These are phyloP conservation scores for Porites evermanni DNA, from an alignment of 92 coral and sea anemone species.

Conservation along the genomic window DNA sequence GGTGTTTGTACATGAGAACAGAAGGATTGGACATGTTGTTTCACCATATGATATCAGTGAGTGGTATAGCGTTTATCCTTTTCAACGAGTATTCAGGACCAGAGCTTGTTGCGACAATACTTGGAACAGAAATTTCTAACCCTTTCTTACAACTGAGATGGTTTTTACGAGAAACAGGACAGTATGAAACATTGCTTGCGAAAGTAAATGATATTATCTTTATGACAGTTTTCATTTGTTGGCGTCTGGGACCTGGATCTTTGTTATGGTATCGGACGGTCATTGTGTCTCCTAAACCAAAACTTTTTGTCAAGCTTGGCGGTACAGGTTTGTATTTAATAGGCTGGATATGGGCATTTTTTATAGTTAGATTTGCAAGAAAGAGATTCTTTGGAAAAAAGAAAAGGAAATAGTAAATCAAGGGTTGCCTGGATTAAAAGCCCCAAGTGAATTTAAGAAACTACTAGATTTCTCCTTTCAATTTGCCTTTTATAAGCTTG, in stretches of 20 bases:
- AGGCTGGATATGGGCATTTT: constrained; percentile 84
- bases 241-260: constrained; percentile 93
- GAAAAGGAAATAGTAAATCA: constrained; percentile 13
- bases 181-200: constrained; percentile 78
- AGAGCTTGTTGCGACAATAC: constrained; percentile 86
- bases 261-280: constrained; percentile 59
- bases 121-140: constrained; percentile 95
- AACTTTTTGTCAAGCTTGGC: constrained; percentile 77
- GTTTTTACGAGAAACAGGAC: constrained; percentile 90
- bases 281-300: constrained; percentile 70
- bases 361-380: constrained; percentile 82
- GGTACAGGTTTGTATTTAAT: constrained; percentile 85
- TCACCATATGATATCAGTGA: constrained; percentile 82
- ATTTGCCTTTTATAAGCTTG: no score
- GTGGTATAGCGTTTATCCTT: constrained; percentile 62
- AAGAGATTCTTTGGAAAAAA: constrained; percentile 83
- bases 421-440: neutral
- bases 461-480: no score
- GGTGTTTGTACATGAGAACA: constrained; percentile 93
- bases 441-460: no score
- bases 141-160: constrained; percentile 94
- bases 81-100: constrained; percentile 81
- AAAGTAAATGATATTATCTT: constrained; percentile 86
- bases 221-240: constrained; percentile 76
- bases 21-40: constrained; percentile 90